Evolutionary conservation across 30 jellyfish, hydroid and myxozoan species (phyloP), one percentile per base, ranked within the genome.

Genomic region (Aurelia sp.): DNA sequence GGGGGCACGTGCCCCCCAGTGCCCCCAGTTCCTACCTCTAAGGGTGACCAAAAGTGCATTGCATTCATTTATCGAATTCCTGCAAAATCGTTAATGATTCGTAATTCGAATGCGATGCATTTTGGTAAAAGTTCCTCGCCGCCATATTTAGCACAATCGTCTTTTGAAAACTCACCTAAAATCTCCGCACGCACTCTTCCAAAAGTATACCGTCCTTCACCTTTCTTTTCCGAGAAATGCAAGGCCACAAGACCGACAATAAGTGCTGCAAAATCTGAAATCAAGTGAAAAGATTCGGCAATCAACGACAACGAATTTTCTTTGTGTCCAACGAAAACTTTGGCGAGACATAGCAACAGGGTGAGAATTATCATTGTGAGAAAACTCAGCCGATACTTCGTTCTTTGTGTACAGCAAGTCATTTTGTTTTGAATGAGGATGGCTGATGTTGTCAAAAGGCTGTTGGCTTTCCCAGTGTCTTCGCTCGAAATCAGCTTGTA

Each of bases 101-200:
- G n/a, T n/a, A n/a, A n/a, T n/a, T n/a, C n/a, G n/a, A n/a, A n/a
- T n/a, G n/a, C n/a, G n/a, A n/a, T n/a, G n/a, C n/a, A n/a, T n/a
- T n/a, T n/a, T n/a, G n/a, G n/a, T n/a, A n/a, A n/a, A n/a, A n/a
- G n/a, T n/a, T n/a, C n/a, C n/a, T n/a, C n/a, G n/a, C n/a, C n/a
- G n/a, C n/a, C n/a, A n/a, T n/a, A n/a, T n/a, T n/a, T n/a, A n/a
- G n/a, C n/a, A n/a, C n/a, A n/a, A n/a, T n/a, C n/a, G n/a, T 35
- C 5, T 35, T 35, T 8, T 8, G 3, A 44, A 44, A 44, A 44
- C 55, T 44, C 55, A 44, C 55, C 55, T 44, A 93, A 87, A 4
- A 93, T 84, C 84, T 93, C 98, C n/a, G 97, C 98, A 47, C 98
- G 76, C 7, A 87, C 91, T 63, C 87, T 58, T 5, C 98, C 98